Conservation (phyloP, 2,888 invertebrate species). For the Eurois occulta region DNA sequence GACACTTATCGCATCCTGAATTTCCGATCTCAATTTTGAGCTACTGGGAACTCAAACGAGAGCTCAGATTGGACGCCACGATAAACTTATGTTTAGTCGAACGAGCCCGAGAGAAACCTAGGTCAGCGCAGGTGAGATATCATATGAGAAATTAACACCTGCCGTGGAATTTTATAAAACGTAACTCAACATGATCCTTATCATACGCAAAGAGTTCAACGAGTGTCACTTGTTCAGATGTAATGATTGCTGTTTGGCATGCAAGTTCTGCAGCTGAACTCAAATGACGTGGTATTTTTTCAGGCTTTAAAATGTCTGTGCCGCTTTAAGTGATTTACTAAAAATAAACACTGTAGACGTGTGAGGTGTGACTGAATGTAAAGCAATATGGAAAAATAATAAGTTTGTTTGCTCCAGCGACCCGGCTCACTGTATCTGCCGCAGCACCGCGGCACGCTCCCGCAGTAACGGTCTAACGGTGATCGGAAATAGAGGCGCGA, state of each 20-base stretch:
- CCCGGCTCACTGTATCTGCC: conserved; percentile 2
- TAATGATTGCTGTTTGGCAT: conserved; percentile 1
- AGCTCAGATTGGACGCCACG: conserved; percentile 30
- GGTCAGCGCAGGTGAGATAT: conserved; percentile 16
- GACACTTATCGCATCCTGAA: conserved; percentile 16
- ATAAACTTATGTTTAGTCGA: conserved; percentile 15
- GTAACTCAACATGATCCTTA: background rate
- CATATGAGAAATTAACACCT: conserved; percentile 1
- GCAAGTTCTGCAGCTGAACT: background rate
- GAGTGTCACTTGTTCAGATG: no score
- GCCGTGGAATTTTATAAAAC: background rate
- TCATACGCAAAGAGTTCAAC: conserved; percentile 11
- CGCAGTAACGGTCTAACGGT: conserved; percentile 21
- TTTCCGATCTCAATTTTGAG: conserved; percentile 9
- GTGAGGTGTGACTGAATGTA: background rate
- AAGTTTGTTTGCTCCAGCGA: background rate
- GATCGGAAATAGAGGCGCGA: conserved; percentile 33
- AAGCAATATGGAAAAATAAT: conserved; percentile 12
- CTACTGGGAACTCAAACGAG: conserved; percentile 13
- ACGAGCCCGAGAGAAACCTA: conserved; percentile 18
- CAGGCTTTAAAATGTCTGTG: background rate
- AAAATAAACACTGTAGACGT: conserved; percentile 7
- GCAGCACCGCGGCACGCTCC: conserved; percentile 1
- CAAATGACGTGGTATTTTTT: conserved; percentile 3
- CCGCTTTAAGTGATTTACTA: background rate